A percentile compares a stretch with the other conserved stretches of the same genome.
Evolutionary conservation across 1,140 invertebrate species (phyloP).

Genomic region (Papilio glaucus): DNA sequence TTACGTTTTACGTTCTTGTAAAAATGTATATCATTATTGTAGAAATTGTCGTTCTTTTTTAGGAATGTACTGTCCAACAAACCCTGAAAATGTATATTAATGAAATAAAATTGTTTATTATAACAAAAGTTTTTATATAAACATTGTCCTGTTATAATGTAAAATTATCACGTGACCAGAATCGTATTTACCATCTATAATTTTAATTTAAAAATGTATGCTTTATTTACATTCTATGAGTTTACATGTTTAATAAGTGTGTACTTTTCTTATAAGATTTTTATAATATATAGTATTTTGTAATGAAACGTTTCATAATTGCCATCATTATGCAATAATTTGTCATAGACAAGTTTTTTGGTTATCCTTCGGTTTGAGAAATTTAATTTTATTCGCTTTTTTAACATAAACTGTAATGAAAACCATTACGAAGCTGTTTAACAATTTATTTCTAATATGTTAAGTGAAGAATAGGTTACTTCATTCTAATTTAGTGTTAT

Average conservation of each 20-base stretch:
- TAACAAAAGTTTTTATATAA: constrained; percentile 20
- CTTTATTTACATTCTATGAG: neutral
- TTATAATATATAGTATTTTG: neutral
- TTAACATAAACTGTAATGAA: neutral
- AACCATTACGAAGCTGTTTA: neutral
- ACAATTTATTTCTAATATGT: neutral
- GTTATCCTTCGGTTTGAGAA: neutral
- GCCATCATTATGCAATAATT: constrained; percentile 8
- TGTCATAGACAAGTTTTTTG: constrained; percentile 28
- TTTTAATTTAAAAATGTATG: neutral
- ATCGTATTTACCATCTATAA: neutral
- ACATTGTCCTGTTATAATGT: neutral
- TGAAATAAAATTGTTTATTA: constrained; percentile 21
- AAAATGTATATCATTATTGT: constrained; percentile 78
- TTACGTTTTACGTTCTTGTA: constrained; percentile 73
- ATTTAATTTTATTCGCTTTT: neutral
- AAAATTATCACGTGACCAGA: constrained; percentile 11
- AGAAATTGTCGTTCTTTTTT: constrained; percentile 70
- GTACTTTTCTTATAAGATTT: constrained; percentile 2
- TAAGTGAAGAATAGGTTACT: constrained; percentile 41
- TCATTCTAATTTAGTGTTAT: constrained; percentile 47
- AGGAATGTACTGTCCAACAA: constrained; percentile 74
- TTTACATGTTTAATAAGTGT: neutral
- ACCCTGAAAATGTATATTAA: constrained; percentile 55
- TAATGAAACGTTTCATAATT: constrained; percentile 7